Evolutionary conservation across 2,113 vertebrate genomes (phyloP), one percentile per base, ranked within the genome.

Genomic region (Micromys minutus): DNA sequence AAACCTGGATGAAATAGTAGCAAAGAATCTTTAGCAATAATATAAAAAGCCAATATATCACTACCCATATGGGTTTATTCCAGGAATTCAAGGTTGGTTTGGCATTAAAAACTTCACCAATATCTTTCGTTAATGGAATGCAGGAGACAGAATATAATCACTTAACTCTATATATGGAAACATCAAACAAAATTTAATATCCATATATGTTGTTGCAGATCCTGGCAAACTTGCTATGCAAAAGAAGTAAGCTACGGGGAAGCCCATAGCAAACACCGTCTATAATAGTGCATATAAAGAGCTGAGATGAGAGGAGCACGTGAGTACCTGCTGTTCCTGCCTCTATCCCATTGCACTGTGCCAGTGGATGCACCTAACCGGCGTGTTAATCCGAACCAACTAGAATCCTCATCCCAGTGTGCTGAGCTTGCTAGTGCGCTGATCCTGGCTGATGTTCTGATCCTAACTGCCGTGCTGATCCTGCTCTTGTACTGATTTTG

Each of bases 61-160:
- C 47, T 45, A 69, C 24, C 21, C 92, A 24, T 85, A 77, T 89
- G 71, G 47, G 12, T 88, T 96, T 96, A 90, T 81, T 88, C 9
- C 34, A 96, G 81, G 86, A 94, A 96, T 80, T 95, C 67, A 93
- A 83, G 75, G 47, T 92, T 90, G 63, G 75, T 50, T 92, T 95
- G 57, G 89, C 74, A 71, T 76, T 93, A 8, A 67, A 74, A 96
- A 81, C 50, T 61, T n/a, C 59, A 80, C 22, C 34, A 52, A 55
- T 61, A 80, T 47, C 34, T 31, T 76, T 45, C 6, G 83, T 93
- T 91, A 77, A 22, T 15, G 36, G 21, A 85, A 79, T 80, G 90
- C 50, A 90, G 63, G 29, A 80, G 86, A 71, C 50, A 93, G 89
- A 72, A 87, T 24, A 55, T 39, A 83, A 74, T 79, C 17, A 61